Base-by-base conservation (phyloP, 1,140 invertebrate genomes). In the Halesus radiatus region DNA sequence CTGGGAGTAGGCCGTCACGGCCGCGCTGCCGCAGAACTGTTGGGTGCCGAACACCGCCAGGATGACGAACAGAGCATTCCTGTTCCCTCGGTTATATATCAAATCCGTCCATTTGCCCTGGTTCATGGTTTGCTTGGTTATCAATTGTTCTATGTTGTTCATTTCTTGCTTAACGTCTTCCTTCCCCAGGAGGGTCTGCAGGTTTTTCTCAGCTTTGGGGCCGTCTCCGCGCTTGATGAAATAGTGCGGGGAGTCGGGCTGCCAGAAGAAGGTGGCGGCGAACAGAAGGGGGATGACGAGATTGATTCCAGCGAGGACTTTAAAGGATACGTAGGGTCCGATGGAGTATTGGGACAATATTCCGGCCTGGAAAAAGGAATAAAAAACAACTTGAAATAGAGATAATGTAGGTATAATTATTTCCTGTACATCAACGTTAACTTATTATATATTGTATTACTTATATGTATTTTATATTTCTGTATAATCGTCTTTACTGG, bases 11-110 rank as follows among this genome's bases (percentile, higher is more conserved):
- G 94, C 94, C 53, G 93, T 92, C 3, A 96, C 89, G 4, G 93
- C 93, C 78, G 93, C 93, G 23, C 95, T 92, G 1, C 95, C 94
- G 76, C 92, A 94, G 16, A 95, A 87, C 85, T 95, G 94, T 86
- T 96, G 94, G 75, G 94, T 92, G 0, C 93, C 88, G 84, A 94
- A 93, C 10, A 95, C 84, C 15, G 91, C 87, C 20, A 93, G 84
- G 37, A 91, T 91, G 53, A 87, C 89, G 82, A 89, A 90, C 62
- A 96, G 85, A 1, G 93, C 93, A 83, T 92, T 92, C 37, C 92
- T 88, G 84, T 94, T 93, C 4, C 89, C 92, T 0, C 88, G 87
- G n/a, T 90, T 90, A 3, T 88, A 89, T 16, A 93, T 85, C 15
- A 94, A 85, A 83, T 94, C 92, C 58, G 87, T 78, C 82, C 93